A percentile compares a stretch with the other conserved stretches of the same genome.
Evolutionary conservation across 2,113 vertebrate species (phyloP).

Genomic region (Xiphophorus hellerii): DNA sequence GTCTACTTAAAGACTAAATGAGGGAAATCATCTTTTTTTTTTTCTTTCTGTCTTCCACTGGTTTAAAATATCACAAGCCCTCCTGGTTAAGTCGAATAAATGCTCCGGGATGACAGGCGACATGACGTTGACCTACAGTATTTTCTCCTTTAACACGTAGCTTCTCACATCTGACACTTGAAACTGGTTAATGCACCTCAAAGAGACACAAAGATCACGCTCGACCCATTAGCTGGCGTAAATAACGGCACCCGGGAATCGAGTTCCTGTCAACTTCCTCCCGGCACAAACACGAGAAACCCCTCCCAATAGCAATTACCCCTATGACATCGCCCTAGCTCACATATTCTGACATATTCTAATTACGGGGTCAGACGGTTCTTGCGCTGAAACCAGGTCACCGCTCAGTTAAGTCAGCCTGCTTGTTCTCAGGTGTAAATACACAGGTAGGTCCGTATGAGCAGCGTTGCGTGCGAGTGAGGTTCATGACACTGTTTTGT

Average conservation of each 20-base stretch:
- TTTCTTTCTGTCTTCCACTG: too few species aligned
- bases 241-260: slow-evolving; percentile 44
- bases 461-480: slow-evolving; percentile 27
- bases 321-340: slow-evolving; percentile 1
- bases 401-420: not conserved
- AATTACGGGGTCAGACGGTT: slow-evolving; percentile 37
- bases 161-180: slow-evolving; percentile 20
- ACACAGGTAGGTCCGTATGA: slow-evolving; percentile 3
- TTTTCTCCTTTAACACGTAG: not conserved
- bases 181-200: slow-evolving; percentile 25
- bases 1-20: too few species aligned
- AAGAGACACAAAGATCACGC: slow-evolving; percentile 38
- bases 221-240: slow-evolving; percentile 24
- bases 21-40: too few species aligned
- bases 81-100: too few species aligned
- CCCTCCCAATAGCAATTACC: slow-evolving; percentile 59
- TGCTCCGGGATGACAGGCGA: not conserved
- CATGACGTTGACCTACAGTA: not conserved
- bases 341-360: slow-evolving; percentile 34
- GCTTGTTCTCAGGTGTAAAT: slow-evolving; percentile 31
- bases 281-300: slow-evolving; percentile 25
- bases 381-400: slow-evolving; percentile 38
- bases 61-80: too few species aligned
- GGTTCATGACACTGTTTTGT: slow-evolving; percentile 16
- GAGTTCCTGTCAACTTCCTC: slow-evolving; percentile 59